Evolutionary conservation across 2,888 invertebrate species (phyloP), one percentile per base, ranked within the genome.

Genomic region (Neocrepidodera transversa): DNA sequence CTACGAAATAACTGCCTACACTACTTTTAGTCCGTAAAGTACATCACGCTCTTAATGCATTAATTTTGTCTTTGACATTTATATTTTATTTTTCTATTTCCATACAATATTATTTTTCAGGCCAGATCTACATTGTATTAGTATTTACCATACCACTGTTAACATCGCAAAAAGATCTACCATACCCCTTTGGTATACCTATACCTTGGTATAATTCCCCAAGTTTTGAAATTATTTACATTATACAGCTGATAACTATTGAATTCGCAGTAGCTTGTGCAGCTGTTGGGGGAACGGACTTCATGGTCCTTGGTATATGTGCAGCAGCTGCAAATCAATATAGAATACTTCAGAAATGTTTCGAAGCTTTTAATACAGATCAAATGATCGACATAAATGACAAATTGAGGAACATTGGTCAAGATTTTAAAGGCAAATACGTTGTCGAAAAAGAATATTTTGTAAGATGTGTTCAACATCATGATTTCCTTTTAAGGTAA

Each of bases 321-420:
- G 13, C 8, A 1, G 13, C 10, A 13, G 11, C 49, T 11, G 11
- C 49, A 1, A 49, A 49, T 36, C 49, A 49, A 13, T 49, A 36
- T 7, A 36, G 36, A 20, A 8, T 49, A 16, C 49, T 49, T 4
- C 49, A 35, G 23, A 49, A 36, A 20, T 49, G 49, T 49, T 49
- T 49, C 23, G 18, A 36, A 11, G 14, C 18, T 13, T 36, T 20
- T 20, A 49, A 49, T 13, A 49, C 49, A 2, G 14, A 13, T 11
- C 36, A 49, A 10, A 49, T 49, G 49, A 14, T 36, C 4, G 13
- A 36, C 35, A 36, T 20, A 20, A 49, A 49, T 36, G 4, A 35
- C 4, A 13, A 8, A 11, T 13, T 49, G 13, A 49, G n/a, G 20
- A 20, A 11, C 7, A 8, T 14, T 17, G 7, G 10, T 20, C 20